phyloP scores from a whole-genome alignment of 2,113 vertebrate genomes.

The Cyprinodon tularosa region DNA sequence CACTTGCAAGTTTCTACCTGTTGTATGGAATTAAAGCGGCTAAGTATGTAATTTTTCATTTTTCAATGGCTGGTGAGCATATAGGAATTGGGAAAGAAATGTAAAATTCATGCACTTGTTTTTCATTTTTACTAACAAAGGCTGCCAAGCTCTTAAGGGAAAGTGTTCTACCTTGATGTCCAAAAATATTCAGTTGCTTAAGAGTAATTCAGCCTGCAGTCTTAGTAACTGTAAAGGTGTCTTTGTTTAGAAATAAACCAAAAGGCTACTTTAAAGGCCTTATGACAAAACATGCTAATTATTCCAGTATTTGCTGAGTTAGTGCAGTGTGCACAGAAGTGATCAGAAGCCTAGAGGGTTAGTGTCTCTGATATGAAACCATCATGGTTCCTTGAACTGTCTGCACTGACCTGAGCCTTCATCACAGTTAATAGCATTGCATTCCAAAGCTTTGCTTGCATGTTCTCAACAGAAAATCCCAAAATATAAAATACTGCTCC shows the following conservation, averaged over 20 bases:
- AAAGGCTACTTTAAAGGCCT: background rate
- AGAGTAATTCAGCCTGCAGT: background rate
- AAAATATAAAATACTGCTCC: constrained; percentile 24
- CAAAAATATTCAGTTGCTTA: background rate
- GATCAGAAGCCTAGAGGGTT: background rate
- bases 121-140: too few relatives aligned
- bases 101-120: too few relatives aligned
- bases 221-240: too few relatives aligned
- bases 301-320: too few relatives aligned
- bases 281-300: background rate
- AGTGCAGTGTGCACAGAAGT: too few relatives aligned
- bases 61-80: too few relatives aligned
- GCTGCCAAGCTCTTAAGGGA: too few relatives aligned
- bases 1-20: too few relatives aligned
- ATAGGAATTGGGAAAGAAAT: too few relatives aligned
- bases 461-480: constrained; percentile 4
- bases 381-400: background rate
- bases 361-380: background rate
- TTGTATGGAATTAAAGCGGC: too few relatives aligned
- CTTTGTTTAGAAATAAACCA: background rate
- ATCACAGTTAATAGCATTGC: background rate
- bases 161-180: too few relatives aligned
- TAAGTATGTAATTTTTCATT: too few relatives aligned
- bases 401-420: background rate
- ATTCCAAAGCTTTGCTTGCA: background rate